Conservation (phyloP, 2,797 vertebrate species). For the Muscicapa comitata region DNA sequence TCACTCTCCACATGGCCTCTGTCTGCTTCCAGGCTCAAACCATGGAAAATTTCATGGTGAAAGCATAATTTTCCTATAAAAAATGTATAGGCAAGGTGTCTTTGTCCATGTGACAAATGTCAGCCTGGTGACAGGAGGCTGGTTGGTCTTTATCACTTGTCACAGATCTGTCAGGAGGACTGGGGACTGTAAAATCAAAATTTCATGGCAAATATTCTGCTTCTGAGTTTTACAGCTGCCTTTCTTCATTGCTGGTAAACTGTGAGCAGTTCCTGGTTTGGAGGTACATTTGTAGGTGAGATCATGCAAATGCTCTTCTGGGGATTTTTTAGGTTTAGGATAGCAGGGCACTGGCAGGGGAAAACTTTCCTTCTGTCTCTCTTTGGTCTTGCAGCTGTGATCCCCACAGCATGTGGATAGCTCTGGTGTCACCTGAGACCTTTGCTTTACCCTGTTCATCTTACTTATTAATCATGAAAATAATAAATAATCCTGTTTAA, state of each 20-base stretch:
- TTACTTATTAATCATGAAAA: background rate
- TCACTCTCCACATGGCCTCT: accelerated
- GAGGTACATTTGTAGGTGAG: background rate
- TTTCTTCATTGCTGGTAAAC: background rate
- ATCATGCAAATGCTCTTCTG: background rate
- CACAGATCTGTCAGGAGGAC: background rate
- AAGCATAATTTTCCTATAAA: background rate
- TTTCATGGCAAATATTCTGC: background rate
- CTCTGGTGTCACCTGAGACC: background rate
- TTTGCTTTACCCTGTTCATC: background rate
- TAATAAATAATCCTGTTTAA: background rate
- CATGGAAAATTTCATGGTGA: background rate
- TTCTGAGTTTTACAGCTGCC: background rate
- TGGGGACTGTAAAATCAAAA: background rate
- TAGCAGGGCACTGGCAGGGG: background rate
- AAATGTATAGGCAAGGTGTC: background rate
- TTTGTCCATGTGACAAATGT: background rate
- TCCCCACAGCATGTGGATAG: background rate
- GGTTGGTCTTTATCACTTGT: background rate
- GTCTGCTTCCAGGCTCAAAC: background rate
- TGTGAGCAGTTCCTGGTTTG: background rate
- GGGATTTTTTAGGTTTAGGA: background rate
- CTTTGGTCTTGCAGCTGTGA: background rate
- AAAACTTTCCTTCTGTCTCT: background rate
- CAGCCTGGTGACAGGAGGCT: background rate